Conservation (phyloP, 1,140 invertebrate genomes). For the Odontomachus brunneus region DNA sequence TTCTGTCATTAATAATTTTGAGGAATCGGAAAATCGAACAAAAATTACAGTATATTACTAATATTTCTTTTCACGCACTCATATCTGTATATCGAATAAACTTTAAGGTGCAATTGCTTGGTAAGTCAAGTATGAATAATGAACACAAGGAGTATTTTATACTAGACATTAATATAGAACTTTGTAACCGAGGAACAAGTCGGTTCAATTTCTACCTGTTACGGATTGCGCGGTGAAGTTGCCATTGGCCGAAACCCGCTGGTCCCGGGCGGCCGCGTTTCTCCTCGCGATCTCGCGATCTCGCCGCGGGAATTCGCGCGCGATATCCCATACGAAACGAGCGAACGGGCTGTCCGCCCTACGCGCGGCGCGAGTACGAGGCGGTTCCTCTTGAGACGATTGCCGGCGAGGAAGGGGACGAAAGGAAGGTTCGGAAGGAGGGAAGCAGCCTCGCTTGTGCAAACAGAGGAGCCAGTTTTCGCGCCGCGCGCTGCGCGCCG, state of each 20-base stretch:
- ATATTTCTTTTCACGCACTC: no score
- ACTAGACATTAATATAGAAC: no score
- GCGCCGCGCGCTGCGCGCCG: constrained; percentile 70
- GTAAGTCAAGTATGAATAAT: no score
- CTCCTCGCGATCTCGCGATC: neutral
- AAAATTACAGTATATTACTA: no score
- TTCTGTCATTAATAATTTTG: neutral
- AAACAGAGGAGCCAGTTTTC: constrained; percentile 79
- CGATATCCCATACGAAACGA: constrained; percentile 32
- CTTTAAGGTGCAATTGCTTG: no score
- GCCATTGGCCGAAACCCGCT: neutral
- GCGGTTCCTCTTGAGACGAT: constrained; percentile 66
- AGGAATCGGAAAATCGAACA: no score
- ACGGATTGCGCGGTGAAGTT: no score
- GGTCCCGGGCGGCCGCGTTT: neutral
- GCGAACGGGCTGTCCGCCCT: constrained; percentile 72
- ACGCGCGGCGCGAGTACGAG: constrained; percentile 54
- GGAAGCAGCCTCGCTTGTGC: constrained; percentile 75
- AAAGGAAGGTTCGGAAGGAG: constrained; percentile 70
- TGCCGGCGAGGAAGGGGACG: constrained; percentile 60
- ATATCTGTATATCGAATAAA: no score
- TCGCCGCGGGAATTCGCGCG: constrained; percentile 16
- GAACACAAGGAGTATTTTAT: no score
- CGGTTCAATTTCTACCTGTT: no score
- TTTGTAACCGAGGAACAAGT: no score